Conservation (phyloP, 1,140 invertebrate genomes). For the Drosophila parabipectinata region DNA sequence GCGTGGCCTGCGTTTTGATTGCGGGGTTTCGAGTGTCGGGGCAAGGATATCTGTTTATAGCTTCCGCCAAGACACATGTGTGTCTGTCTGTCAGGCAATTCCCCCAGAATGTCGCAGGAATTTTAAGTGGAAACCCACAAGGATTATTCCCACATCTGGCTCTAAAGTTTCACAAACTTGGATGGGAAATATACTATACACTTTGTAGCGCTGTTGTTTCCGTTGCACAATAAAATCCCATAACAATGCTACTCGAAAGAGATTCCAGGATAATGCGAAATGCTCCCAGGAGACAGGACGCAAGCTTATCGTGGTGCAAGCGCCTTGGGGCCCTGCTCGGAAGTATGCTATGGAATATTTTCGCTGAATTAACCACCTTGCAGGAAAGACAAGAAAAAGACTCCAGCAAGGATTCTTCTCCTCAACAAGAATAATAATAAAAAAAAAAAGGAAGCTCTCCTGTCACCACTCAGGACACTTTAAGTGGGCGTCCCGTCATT, state of each 20-base stretch:
- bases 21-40: slow-evolving; percentile 18
- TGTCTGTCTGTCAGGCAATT: not conserved
- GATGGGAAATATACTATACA: not conserved
- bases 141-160: not conserved
- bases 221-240: not conserved
- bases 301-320: slow-evolving; percentile 11
- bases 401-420: not conserved
- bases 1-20: slow-evolving; percentile 16
- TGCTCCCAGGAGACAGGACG: slow-evolving; percentile 1
- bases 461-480: slow-evolving; percentile 43
- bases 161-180: not conserved
- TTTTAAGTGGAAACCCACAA: not conserved
- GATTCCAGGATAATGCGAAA: slow-evolving; percentile 1
- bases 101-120: not conserved
- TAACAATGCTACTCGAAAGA: slow-evolving; percentile 16
- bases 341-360: slow-evolving; percentile 9
- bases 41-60: not conserved
- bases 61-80: not conserved
- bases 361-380: slow-evolving; percentile 19
- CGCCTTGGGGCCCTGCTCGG: not conserved
- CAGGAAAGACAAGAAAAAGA: slow-evolving; percentile 17
- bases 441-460: slow-evolving; percentile 14
- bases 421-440: not conserved
- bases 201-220: not conserved
- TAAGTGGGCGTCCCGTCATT: slow-evolving; percentile 16